These are phyloP conservation scores for Ptychochromis oligacanthus DNA, from an alignment of 2,113 vertebrate species.

Conservation along the genomic window DNA sequence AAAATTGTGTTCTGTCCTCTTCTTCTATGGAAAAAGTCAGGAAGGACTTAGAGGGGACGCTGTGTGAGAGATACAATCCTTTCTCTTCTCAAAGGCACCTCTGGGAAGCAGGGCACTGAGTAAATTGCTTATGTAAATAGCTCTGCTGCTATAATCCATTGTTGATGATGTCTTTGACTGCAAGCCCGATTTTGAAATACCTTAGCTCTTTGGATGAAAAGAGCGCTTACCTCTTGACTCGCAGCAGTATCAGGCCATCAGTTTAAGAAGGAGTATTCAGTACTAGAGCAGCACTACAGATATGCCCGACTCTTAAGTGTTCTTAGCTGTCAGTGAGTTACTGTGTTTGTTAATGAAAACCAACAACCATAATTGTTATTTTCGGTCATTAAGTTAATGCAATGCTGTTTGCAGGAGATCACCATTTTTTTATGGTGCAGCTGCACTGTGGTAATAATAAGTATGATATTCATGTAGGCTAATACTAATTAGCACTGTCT, in stretches of 20 bases:
- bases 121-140: constrained; percentile 70
- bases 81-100: constrained; percentile 65
- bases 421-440: constrained; percentile 13
- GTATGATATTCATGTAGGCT: constrained; percentile 23
- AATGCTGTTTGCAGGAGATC: constrained; percentile 12
- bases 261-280: background rate
- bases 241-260: background rate
- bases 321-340: constrained; percentile 13
- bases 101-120: constrained; percentile 24
- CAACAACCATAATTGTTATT: constrained; percentile 35
- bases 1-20: background rate
- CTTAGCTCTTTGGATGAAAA: constrained; percentile 15
- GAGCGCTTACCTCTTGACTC: constrained; percentile 2
- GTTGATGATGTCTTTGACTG: constrained; percentile 43
- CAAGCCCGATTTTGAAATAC: background rate
- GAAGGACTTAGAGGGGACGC: constrained; percentile 14
- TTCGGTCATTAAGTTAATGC: constrained; percentile 26
- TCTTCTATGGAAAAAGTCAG: constrained; percentile 22
- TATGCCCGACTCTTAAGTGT: background rate
- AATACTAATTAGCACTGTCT: constrained; percentile 47
- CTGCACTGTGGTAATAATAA: constrained; percentile 21
- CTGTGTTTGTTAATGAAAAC: constrained; percentile 42
- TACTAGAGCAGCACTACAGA: background rate
- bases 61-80: constrained; percentile 45
- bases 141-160: constrained; percentile 40